Conservation (phyloP, 2,113 vertebrate species). For the Cinclus cinclus region DNA sequence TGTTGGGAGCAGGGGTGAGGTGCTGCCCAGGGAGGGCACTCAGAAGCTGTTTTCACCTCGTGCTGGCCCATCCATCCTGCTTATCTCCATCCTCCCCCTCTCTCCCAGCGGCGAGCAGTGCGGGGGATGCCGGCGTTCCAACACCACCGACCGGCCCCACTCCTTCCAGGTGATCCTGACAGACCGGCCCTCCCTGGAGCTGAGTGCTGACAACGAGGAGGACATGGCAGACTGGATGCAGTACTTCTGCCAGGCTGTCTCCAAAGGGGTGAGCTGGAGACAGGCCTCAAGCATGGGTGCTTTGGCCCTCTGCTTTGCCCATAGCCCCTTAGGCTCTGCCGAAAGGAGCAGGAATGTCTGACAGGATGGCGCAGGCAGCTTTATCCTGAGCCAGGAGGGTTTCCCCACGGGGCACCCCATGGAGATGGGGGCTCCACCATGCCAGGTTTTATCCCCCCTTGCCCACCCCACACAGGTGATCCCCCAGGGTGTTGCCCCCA, state of each 20-base stretch:
- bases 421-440: background rate
- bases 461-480: conserved; percentile 76
- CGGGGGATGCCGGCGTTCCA: conserved; percentile 91
- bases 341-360: background rate
- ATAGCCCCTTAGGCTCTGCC: rapidly evolving
- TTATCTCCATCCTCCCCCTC: conserved; percentile 27
- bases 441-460: background rate
- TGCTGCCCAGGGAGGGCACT: background rate
- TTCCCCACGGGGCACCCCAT: background rate
- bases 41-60: rapidly evolving
- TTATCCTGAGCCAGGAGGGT: background rate
- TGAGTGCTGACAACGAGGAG: conserved; percentile 87
- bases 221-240: conserved; percentile 98
- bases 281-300: rapidly evolving
- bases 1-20: background rate
- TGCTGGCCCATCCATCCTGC: rapidly evolving
- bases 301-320: rapidly evolving
- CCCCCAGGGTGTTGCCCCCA: conserved; percentile 86
- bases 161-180: conserved; percentile 94
- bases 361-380: background rate
- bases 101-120: conserved; percentile 90
- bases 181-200: conserved; percentile 89
- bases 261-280: conserved; percentile 86
- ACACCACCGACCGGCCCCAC: conserved; percentile 88
- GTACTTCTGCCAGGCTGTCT: conserved; percentile 94